These are phyloP conservation scores for Sparus aurata DNA, from an alignment of 2,797 vertebrate genomes.

Conservation along the genomic window DNA sequence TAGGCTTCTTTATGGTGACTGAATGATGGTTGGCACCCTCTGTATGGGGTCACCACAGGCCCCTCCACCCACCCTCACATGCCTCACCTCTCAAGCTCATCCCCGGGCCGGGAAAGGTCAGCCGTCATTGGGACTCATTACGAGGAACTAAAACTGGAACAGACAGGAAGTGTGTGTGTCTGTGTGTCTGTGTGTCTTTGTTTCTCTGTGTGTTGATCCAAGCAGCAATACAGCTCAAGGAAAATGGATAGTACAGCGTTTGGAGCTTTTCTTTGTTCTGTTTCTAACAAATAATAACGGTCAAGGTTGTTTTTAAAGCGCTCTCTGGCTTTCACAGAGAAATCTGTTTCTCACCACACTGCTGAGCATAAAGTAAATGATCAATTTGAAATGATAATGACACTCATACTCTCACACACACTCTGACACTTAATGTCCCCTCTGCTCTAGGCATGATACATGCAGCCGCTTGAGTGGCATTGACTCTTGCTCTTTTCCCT, in stretches of 20 bases:
- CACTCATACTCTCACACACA: background rate
- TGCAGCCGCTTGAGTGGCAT: constrained; percentile 57
- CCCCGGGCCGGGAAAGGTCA: constrained; percentile 81
- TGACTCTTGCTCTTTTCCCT: constrained; percentile 56
- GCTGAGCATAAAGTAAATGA: constrained; percentile 46
- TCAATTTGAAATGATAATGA: constrained; percentile 53
- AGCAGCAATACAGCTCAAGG: constrained; percentile 39
- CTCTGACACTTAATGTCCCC: constrained; percentile 37
- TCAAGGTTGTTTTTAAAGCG: constrained; percentile 24
- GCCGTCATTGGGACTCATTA: constrained; percentile 83
- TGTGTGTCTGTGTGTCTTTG: constrained; percentile 6
- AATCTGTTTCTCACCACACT: constrained; percentile 7
- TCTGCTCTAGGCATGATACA: constrained; percentile 51
- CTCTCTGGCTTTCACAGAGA: constrained; percentile 16
- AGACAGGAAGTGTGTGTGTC: constrained; percentile 60
- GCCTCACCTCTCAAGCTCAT: constrained; percentile 36
- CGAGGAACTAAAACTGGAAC: constrained; percentile 64
- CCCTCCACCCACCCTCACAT: constrained; percentile 13
- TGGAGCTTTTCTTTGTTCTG: constrained; percentile 39
- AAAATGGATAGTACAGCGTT: constrained; percentile 48
- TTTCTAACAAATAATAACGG: constrained; percentile 35
- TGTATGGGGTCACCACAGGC: constrained; percentile 59
- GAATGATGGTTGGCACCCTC: constrained; percentile 65
- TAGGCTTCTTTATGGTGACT: constrained; percentile 55
- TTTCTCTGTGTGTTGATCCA: constrained; percentile 10